A percentile compares a stretch with the other conserved stretches of the same genome.
phyloP scores from a whole-genome alignment of 2,797 vertebrate species.

The Sebastes hubbsi region DNA sequence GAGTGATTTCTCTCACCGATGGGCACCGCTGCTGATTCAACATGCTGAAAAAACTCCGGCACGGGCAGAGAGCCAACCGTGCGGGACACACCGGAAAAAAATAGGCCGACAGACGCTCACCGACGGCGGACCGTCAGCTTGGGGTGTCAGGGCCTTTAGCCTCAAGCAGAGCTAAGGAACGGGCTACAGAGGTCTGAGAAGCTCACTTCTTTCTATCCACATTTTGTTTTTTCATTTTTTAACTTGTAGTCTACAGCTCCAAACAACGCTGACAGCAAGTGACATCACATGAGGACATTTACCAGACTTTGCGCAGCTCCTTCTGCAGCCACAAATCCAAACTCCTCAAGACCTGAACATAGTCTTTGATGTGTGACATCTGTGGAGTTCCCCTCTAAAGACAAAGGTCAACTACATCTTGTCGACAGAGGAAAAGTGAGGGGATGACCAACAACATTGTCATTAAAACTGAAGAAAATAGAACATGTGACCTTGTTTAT shows the following conservation, averaged over 20 bases:
- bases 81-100: too few species aligned
- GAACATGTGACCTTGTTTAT: background rate
- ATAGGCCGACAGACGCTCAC: too few species aligned
- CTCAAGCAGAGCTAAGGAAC: background rate
- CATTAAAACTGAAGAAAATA: background rate
- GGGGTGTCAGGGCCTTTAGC: background rate
- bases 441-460: background rate
- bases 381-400: background rate
- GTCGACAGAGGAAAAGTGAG: background rate
- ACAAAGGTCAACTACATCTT: background rate
- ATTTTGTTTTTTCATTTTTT: background rate
- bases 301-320: background rate
- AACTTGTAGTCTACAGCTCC: background rate
- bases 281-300: background rate
- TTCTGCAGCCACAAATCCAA: background rate
- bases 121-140: too few species aligned
- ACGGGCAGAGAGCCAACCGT: too few species aligned
- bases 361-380: background rate
- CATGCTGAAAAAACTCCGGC: too few species aligned
- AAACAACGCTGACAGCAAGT: background rate
- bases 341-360: background rate
- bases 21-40: too few species aligned
- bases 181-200: background rate
- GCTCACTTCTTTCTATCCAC: background rate
- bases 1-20: too few species aligned